Evolutionary conservation across 2,888 invertebrate species (phyloP), one percentile per base, ranked within the genome.

Genomic region (Eretmocerus hayati): DNA sequence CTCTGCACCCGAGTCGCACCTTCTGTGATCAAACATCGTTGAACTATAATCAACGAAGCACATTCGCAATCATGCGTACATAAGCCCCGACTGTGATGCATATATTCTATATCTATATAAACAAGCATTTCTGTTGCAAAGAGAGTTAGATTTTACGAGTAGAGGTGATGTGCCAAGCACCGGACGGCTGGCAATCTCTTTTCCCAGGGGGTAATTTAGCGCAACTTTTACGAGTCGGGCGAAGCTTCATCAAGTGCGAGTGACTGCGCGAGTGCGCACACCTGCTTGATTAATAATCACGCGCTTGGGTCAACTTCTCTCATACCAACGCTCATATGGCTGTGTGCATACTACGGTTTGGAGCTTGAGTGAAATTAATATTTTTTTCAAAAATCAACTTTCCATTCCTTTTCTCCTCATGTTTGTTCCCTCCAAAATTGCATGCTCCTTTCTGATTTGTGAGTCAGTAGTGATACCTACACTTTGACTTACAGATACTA

Each of bases 81-180:
- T 18, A 22, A 22, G 8, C 40, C 9, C 40, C 26, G 15, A 23
- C 18, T 26, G 23, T 21, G 5, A 23, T 20, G 6, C 37, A n/a
- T 20, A 18, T n/a, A 20, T 13, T n/a, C n/a, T n/a, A n/a, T n/a
- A n/a, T n/a, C n/a, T n/a, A 22, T 16, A n/a, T n/a, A n/a, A n/a
- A n/a, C n/a, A n/a, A n/a, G n/a, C n/a, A n/a, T n/a, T n/a, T n/a
- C n/a, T n/a, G n/a, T n/a, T n/a, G n/a, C n/a, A n/a, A n/a, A n/a
- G n/a, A n/a, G n/a, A n/a, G n/a, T n/a, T n/a, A 39, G 46, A 46
- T 46, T 46, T 46, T 46, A 46, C 46, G 32, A 46, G 20, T 20
- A 20, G 37, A 3, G 6, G 22, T n/a, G n/a, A 22, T 20, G 42
- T 16, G 16, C n/a, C n/a, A n/a, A n/a, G n/a, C n/a, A n/a, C n/a